Conservation (phyloP, 2,888 invertebrate species). For the Epinotia bilunana region DNA sequence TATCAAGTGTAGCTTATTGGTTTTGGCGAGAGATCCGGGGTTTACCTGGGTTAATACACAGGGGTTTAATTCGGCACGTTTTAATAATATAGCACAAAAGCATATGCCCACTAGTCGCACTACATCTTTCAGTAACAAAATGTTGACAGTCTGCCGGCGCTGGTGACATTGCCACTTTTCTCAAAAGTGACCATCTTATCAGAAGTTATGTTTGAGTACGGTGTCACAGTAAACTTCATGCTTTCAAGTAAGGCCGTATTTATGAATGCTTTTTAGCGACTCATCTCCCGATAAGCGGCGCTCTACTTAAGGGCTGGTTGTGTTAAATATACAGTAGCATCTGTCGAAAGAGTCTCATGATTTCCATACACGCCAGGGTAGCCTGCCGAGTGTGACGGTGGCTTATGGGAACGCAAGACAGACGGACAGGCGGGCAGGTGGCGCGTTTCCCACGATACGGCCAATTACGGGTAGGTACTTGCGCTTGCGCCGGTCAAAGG, state of each 20-base stretch:
- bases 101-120: no score
- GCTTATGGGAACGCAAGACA: slow-evolving; percentile 65
- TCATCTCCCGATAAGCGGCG: no score
- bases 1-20: slow-evolving; percentile 29
- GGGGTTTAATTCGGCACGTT: background rate
- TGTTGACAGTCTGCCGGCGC: no score
- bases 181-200: no score
- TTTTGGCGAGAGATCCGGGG: slow-evolving; percentile 3
- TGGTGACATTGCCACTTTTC: no score
- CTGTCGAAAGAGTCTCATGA: slow-evolving; percentile 28
- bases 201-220: no score
- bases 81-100: background rate
- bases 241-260: no score
- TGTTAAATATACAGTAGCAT: slow-evolving; percentile 2
- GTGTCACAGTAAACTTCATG: no score
- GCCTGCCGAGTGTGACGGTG: slow-evolving; percentile 67
- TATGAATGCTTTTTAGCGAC: no score
- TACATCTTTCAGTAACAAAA: no score
- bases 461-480: slow-evolving; percentile 57
- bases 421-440: slow-evolving; percentile 57
- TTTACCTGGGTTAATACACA: background rate
- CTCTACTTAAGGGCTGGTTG: background rate
- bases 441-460: slow-evolving; percentile 67
- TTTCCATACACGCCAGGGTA: slow-evolving; percentile 48
- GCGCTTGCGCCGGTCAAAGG: slow-evolving; percentile 19